Conservation (phyloP, 1,140 invertebrate genomes). For the Adelges cooleyi region DNA sequence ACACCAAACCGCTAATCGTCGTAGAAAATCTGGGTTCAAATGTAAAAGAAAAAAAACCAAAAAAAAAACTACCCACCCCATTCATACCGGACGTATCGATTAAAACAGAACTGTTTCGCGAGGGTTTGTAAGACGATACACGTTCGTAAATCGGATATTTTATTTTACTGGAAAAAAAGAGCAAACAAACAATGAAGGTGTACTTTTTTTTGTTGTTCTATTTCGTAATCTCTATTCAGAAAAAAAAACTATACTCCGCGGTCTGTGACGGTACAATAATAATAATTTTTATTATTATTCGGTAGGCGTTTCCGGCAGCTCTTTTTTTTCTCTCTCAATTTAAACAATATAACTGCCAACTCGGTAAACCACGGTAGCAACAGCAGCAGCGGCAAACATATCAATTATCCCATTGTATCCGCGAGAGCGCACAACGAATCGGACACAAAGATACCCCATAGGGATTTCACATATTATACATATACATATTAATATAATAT, state of each 20-base stretch:
- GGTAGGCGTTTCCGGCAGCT: conserved; percentile 28
- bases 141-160: conserved; percentile 22
- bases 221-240: conserved; percentile 13
- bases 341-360: conserved; percentile 28
- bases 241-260: not conserved
- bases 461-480: conserved; percentile 21
- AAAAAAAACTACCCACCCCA: not conserved
- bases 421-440: not conserved
- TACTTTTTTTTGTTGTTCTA: conserved; percentile 29
- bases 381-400: conserved; percentile 17
- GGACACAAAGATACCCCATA: conserved; percentile 28
- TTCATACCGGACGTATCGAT: conserved; percentile 29
- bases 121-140: conserved; percentile 20
- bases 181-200: conserved; percentile 22
- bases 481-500: conserved; percentile 1
- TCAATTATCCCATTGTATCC: conserved; percentile 28
- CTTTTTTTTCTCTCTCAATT: conserved; percentile 11
- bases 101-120: conserved; percentile 24
- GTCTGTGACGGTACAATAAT: conserved; percentile 12
- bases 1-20: not conserved
- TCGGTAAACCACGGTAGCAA: conserved; percentile 18
- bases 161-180: not conserved
- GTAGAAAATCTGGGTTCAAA: not conserved
- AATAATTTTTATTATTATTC: conserved; percentile 28
- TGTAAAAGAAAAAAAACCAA: not conserved